phyloP scores from a whole-genome alignment of 2,113 vertebrate genomes.

The Mastomys natalensis region DNA sequence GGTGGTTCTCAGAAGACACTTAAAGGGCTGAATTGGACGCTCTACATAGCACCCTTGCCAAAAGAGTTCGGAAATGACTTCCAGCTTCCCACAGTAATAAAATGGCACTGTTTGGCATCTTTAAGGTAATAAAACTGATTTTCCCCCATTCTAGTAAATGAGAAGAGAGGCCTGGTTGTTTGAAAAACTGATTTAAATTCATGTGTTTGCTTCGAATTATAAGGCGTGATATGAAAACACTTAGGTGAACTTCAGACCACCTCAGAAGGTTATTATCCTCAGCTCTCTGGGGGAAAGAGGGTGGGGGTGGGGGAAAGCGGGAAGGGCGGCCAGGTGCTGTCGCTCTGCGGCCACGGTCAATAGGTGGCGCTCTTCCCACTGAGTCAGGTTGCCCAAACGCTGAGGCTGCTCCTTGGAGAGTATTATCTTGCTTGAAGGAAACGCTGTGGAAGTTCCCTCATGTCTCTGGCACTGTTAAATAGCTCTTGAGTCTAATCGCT shows the following conservation, averaged over 20 bases:
- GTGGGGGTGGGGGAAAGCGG: conserved; percentile 28
- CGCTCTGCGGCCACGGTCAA: conserved; percentile 58
- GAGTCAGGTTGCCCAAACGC: conserved; percentile 61
- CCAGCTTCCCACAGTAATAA: conserved; percentile 78
- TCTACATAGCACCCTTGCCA: conserved; percentile 69
- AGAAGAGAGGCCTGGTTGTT: conserved; percentile 82
- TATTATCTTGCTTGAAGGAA: conserved; percentile 55
- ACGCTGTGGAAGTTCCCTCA: conserved; percentile 41
- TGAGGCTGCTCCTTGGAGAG: not conserved
- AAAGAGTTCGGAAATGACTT: conserved; percentile 70
- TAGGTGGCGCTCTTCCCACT: conserved; percentile 84
- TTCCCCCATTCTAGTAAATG: conserved; percentile 80
- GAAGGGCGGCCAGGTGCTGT: conserved; percentile 66
- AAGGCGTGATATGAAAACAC: conserved; percentile 81
- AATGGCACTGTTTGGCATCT: conserved; percentile 69
- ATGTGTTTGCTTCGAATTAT: conserved; percentile 84
- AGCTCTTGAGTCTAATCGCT: conserved; percentile 68
- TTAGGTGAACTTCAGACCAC: conserved; percentile 78
- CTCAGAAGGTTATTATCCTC: not conserved
- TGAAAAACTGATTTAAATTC: conserved; percentile 87
- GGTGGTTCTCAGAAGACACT: conserved; percentile 74
- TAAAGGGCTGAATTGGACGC: conserved; percentile 72
- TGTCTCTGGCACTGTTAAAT: conserved; percentile 66
- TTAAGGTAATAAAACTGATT: conserved; percentile 79
- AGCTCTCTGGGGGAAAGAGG: not conserved